A percentile compares a stretch with the other conserved stretches of the same genome.
These are phyloP conservation scores for Leptogaster cylindrica DNA, from an alignment of 2,888 invertebrate genomes.

Conservation along the genomic window DNA sequence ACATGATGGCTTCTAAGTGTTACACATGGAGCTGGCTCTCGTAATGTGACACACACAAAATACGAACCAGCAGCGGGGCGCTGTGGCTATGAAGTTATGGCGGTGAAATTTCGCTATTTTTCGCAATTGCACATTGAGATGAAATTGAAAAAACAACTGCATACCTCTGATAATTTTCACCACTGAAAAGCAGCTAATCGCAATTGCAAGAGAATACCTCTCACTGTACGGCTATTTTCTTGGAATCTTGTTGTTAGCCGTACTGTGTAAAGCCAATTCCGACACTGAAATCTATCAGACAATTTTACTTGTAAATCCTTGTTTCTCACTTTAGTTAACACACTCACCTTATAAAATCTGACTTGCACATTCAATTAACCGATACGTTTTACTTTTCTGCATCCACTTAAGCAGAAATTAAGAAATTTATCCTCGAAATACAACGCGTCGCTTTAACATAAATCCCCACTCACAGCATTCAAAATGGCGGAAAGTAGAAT, in stretches of 20 bases:
- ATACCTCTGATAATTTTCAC: conserved; percentile 22
- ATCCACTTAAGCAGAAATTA: conserved; percentile 25
- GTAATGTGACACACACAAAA: conserved; percentile 33
- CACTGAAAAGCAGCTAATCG: conserved; percentile 3
- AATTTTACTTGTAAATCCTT: conserved; percentile 16
- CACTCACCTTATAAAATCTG: conserved; percentile 28
- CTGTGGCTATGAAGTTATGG: conserved; percentile 32
- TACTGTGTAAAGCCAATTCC: conserved; percentile 27
- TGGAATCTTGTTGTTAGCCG: conserved; percentile 23
- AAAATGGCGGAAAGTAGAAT: conserved; percentile 61
- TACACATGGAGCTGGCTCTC: conserved; percentile 17
- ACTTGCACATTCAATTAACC: conserved; percentile 5
- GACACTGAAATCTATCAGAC: conserved; percentile 32
- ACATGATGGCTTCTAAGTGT: conserved; percentile 28
- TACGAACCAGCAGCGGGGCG: conserved; percentile 23
- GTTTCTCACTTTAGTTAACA: conserved; percentile 12
- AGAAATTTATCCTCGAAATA: conserved; percentile 53
- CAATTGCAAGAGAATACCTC: neutral
- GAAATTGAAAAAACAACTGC: neutral
- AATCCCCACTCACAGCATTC: conserved; percentile 62
- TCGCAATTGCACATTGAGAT: neutral
- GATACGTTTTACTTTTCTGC: conserved; percentile 7
- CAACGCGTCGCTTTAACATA: conserved; percentile 59
- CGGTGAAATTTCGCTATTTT: conserved; percentile 13
- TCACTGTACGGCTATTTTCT: neutral